Base-by-base conservation (phyloP, 2,113 vertebrate species). In the Perca schrenkii region DNA sequence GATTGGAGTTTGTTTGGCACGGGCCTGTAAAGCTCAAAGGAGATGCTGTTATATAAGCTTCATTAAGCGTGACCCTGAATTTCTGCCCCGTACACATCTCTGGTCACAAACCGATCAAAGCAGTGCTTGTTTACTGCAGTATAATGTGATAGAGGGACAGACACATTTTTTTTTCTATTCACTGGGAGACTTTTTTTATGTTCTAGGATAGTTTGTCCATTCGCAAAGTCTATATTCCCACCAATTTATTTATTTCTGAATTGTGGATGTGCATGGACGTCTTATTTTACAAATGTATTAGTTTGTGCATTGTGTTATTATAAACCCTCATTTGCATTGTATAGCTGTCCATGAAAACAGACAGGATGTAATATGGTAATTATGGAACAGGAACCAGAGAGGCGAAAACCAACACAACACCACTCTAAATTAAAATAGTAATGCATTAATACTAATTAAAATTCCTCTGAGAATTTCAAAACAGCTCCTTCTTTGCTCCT, bases 241-340 rank as follows among this genome's bases (percentile, higher is more conserved):
- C 91, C 15, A 94, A 95, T 61, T 94, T 93, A 58, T 25, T 40
- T 15, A 22, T 50, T 22, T 57, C 21, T 71, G 57, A 65, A 52
- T 56, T 77, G 36, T 43, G 63, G 64, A 36, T 75, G 28, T 87
- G 62, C 49, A 76, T 79, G 77, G 61, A 77, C 8, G 2, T 86
- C 63, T 69, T 80, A 70, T 85, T 86, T 81, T 71, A 70, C 75
- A 62, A 67, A 85, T 91, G 76, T 82, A 82, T 91, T 88, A 81
- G 46, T 83, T 64, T 66, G 65, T 67, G 69, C 68, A 69, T 82
- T 92, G 79, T 84, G 66, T 86, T 89, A 73, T 76, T 71, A 82
- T 90, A 79, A 74, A 84, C 46, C 67, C 67, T 91, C 22, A 91
- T 95, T 94, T 93, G 79, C 90, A 93, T 93, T 91, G 88, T 80